These are phyloP conservation scores for Ochotona curzoniae DNA, from an alignment of 2,113 vertebrate species.

Conservation along the genomic window DNA sequence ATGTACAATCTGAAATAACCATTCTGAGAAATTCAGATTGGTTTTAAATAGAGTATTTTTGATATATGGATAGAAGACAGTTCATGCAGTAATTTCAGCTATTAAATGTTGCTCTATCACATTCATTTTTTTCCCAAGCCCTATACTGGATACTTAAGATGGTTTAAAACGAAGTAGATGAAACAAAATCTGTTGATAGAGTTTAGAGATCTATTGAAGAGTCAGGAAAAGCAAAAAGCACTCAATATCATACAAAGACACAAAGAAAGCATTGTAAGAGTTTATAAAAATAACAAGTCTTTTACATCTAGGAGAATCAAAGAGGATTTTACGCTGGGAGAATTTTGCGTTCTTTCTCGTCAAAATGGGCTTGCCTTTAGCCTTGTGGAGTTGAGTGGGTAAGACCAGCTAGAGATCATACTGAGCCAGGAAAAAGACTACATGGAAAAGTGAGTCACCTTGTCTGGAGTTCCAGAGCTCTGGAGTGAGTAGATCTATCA, in stretches of 20 bases:
- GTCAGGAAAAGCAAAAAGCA: not conserved
- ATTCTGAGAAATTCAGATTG: not conserved
- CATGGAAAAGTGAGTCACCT: not conserved
- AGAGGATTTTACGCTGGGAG: not conserved
- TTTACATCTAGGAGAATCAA: not conserved
- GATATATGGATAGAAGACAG: not conserved
- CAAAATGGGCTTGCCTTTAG: not conserved
- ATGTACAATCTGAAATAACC: not conserved
- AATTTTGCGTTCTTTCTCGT: not conserved
- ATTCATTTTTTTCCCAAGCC: not conserved
- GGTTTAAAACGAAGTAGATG: not conserved
- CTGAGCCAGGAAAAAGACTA: not conserved
- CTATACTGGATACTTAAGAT: not conserved
- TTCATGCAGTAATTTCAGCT: not conserved
- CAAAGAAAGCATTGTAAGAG: not conserved
- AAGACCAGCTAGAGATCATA: not conserved
- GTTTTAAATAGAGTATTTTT: not conserved
- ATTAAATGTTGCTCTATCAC: constrained; percentile 11
- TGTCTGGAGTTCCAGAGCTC: not conserved
- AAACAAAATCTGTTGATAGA: not conserved
- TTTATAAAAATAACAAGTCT: not conserved
- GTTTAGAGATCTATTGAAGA: not conserved
- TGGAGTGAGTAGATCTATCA: not conserved
- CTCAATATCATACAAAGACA: not conserved
- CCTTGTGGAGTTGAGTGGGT: not conserved